A percentile compares a stretch with the other conserved stretches of the same genome.
Evolutionary conservation across 1,140 invertebrate species (phyloP).

Genomic region (Lucilia cuprina): DNA sequence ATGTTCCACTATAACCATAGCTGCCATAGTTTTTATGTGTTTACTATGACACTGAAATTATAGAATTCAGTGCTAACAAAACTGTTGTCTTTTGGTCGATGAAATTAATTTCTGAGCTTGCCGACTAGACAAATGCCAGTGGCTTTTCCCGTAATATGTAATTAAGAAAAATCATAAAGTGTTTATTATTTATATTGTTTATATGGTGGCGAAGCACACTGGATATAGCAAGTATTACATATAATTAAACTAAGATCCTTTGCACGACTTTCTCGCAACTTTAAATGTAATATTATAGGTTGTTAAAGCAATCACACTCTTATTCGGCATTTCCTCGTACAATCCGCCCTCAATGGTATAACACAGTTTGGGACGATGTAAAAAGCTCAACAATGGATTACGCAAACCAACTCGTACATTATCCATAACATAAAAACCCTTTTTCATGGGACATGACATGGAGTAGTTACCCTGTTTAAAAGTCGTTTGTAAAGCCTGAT

Average conservation of each 20-base stretch:
- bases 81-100: too few relatives aligned
- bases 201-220: too few relatives aligned
- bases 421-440: conserved; percentile 49
- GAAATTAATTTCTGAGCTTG: too few relatives aligned
- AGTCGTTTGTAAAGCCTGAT: not conserved
- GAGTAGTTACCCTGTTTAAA: conserved; percentile 50
- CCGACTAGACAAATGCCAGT: too few relatives aligned
- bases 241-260: not conserved
- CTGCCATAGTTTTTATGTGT: too few relatives aligned
- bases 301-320: not conserved
- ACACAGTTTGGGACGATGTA: not conserved
- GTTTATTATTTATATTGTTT: too few relatives aligned
- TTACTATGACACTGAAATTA: too few relatives aligned
- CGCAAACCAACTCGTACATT: conserved; percentile 50
- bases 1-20: too few relatives aligned
- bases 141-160: too few relatives aligned
- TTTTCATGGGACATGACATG: conserved; percentile 47
- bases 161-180: too few relatives aligned
- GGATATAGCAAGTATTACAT: too few relatives aligned
- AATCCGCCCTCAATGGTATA: not conserved
- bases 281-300: not conserved
- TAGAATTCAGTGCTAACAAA: too few relatives aligned
- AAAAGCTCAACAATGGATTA: conserved; percentile 46
- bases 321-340: not conserved
- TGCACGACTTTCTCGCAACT: conserved; percentile 16